A percentile compares a stretch with the other conserved stretches of the same genome.
phyloP scores from a whole-genome alignment of 2,113 vertebrate species.

The Carassius gibelio region DNA sequence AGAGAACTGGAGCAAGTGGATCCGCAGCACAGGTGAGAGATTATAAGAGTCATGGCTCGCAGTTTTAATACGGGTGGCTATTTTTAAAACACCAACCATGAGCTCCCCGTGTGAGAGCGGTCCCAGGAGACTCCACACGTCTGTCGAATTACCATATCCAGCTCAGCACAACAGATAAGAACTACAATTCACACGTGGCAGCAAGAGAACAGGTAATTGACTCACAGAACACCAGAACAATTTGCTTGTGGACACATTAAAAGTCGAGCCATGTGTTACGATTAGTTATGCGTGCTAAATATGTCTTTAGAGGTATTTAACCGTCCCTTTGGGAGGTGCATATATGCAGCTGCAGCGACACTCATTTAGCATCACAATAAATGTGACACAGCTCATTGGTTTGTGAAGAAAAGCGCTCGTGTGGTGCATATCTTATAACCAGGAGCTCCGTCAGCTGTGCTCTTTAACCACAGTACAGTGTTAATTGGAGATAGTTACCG shows the following conservation, averaged over 20 bases:
- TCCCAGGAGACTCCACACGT: constrained; percentile 66
- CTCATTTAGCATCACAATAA: constrained; percentile 39
- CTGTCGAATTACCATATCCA: constrained; percentile 72
- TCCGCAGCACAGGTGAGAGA: constrained; percentile 65
- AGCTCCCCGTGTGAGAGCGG: constrained; percentile 68
- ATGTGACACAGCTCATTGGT: constrained; percentile 22
- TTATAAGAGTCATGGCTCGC: constrained; percentile 62
- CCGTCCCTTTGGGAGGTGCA: neutral
- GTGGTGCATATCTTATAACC: neutral
- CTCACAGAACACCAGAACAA: neutral
- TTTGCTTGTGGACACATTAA: neutral
- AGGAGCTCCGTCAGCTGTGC: neutral
- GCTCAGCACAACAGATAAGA: constrained; percentile 37
- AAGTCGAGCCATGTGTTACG: neutral
- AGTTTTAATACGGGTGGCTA: constrained; percentile 71
- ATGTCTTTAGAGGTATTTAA: constrained; percentile 20
- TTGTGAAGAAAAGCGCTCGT: constrained; percentile 31
- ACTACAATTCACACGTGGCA: constrained; percentile 13
- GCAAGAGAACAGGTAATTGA: constrained; percentile 9
- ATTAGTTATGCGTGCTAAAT: neutral
- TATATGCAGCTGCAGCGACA: constrained; percentile 8
- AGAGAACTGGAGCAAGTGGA: constrained; percentile 43
- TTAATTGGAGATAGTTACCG: constrained; percentile 74
- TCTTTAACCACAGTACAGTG: neutral
- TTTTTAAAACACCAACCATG: constrained; percentile 76